Evolutionary conservation across 1,140 invertebrate species (phyloP).

Genomic region (Drosophila littoralis): DNA sequence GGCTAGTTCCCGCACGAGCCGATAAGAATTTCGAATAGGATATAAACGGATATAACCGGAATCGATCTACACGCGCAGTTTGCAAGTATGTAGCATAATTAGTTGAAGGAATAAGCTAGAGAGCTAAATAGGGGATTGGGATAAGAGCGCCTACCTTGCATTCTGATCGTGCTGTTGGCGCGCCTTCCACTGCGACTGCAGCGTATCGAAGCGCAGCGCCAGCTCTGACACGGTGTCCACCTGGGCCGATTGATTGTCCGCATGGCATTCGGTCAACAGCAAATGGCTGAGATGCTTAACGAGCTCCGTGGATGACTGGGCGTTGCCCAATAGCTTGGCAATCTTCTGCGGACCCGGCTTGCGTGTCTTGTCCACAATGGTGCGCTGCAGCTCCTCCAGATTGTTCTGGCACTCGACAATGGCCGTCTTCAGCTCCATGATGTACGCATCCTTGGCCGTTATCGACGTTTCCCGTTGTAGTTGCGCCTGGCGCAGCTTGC

Average conservation of each 20-base stretch:
- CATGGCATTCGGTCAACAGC: conserved; percentile 90
- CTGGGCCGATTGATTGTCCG: conserved; percentile 88
- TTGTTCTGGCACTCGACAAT: conserved; percentile 87
- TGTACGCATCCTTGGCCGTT: conserved; percentile 91
- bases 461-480: conserved; percentile 87
- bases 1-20: not conserved
- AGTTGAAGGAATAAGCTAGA: not conserved
- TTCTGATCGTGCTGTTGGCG: conserved; percentile 85
- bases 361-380: conserved; percentile 84
- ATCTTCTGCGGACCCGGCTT: conserved; percentile 86
- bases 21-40: conserved; percentile 5
- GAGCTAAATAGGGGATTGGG: not conserved
- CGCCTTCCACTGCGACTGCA: conserved; percentile 89
- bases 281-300: conserved; percentile 91
- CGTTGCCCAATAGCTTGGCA: conserved; percentile 88
- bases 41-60: not conserved
- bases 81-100: conserved; percentile 29
- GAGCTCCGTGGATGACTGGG: conserved; percentile 90
- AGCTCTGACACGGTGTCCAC: conserved; percentile 88
- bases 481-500: conserved; percentile 72
- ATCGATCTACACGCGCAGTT: conserved; percentile 20
- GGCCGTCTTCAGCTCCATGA: conserved; percentile 89
- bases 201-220: conserved; percentile 88
- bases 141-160: conserved; percentile 63
- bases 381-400: conserved; percentile 86